Percentiles rank a stretch among this genome's conserved stretches.
Evolutionary conservation across 2,888 invertebrate genomes (phyloP).

Genomic region (Strigamia maritima): DNA sequence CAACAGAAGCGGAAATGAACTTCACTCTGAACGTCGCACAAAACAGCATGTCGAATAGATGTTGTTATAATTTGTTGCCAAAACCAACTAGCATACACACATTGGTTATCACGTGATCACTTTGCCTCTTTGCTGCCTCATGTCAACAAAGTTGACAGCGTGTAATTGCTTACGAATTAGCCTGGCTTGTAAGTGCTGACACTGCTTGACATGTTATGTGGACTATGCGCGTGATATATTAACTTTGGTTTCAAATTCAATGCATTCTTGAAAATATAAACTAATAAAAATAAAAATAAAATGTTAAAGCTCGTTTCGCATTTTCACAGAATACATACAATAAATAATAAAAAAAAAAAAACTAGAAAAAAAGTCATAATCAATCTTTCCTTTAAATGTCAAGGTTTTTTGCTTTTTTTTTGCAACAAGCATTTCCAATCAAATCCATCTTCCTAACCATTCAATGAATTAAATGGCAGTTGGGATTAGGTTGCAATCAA

Average conservation of each 20-base stretch:
- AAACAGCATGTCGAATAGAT: constrained; percentile 20
- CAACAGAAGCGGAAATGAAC: not conserved
- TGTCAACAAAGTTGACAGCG: constrained; percentile 31
- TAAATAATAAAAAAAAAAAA: not conserved
- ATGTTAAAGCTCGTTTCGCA: not conserved
- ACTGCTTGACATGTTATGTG: constrained; percentile 19
- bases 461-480: constrained; percentile 28
- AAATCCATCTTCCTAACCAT: constrained; percentile 7
- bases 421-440: constrained; percentile 1
- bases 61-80: constrained; percentile 28
- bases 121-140: constrained; percentile 15
- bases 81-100: constrained; percentile 13
- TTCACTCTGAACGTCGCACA: constrained; percentile 4
- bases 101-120: constrained; percentile 16
- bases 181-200: constrained; percentile 31
- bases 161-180: constrained; percentile 32
- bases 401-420: not conserved
- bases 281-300: not conserved
- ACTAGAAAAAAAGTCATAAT: not conserved
- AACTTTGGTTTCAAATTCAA: constrained; percentile 16
- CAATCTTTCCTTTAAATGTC: not conserved
- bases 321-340: not conserved
- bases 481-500: constrained; percentile 28
- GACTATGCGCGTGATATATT: constrained; percentile 18
- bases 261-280: not conserved